These are phyloP conservation scores for Eumerus sabulonum DNA, from an alignment of 2,888 invertebrate genomes.

Conservation along the genomic window DNA sequence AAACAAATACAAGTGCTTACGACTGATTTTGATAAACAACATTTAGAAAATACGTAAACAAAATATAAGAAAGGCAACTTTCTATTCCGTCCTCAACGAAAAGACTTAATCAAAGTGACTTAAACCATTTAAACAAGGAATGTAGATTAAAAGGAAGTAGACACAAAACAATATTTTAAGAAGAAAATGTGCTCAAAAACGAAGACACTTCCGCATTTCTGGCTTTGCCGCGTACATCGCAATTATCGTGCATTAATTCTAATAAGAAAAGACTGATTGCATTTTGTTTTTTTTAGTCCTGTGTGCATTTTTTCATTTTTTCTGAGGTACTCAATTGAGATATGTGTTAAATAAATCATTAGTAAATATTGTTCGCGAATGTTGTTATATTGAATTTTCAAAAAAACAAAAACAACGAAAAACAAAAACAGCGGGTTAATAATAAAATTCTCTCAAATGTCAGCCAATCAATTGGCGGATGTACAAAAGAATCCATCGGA, in stretches of 20 bases:
- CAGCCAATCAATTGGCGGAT: constrained; percentile 70
- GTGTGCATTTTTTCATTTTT: background rate
- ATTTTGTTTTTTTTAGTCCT: constrained; percentile 22
- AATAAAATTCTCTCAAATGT: constrained; percentile 60
- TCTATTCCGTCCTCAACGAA: constrained; percentile 62
- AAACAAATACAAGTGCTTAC: constrained; percentile 19
- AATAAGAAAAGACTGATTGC: constrained; percentile 55
- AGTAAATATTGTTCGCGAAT: constrained; percentile 8
- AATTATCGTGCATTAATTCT: constrained; percentile 27
- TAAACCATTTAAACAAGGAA: constrained; percentile 22
- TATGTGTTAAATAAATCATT: background rate
- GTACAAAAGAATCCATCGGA: constrained; percentile 65
- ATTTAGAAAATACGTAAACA: constrained; percentile 18
- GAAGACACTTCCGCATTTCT: constrained; percentile 42
- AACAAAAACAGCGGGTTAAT: background rate
- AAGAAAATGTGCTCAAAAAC: constrained; percentile 40
- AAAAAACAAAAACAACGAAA: constrained; percentile 12
- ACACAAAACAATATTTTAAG: constrained; percentile 8
- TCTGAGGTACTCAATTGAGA: constrained; percentile 8
- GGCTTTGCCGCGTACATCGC: constrained; percentile 11
- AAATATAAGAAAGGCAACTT: background rate
- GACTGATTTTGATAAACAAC: constrained; percentile 42
- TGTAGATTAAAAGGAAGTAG: too few relatives aligned
- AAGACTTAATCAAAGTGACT: constrained; percentile 62
- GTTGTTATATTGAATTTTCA: constrained; percentile 5